phyloP scores from a whole-genome alignment of 2,888 invertebrate species.

The Polydrusus cervinus region DNA sequence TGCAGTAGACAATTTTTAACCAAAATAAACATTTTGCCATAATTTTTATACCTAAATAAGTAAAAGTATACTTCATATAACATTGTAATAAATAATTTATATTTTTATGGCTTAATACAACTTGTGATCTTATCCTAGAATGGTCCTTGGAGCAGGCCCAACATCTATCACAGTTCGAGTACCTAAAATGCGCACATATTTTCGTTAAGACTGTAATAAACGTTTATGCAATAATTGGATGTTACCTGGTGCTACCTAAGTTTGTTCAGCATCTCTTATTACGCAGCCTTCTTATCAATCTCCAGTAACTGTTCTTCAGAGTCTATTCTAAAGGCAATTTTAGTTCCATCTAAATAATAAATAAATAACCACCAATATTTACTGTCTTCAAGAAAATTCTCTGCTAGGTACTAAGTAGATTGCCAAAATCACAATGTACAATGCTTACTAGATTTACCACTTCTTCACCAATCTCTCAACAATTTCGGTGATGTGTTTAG shows the following conservation, averaged over 20 bases:
- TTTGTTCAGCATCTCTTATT: slow-evolving; percentile 93
- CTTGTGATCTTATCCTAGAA: slow-evolving; percentile 90
- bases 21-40: too few relatives aligned
- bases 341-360: slow-evolving; percentile 82
- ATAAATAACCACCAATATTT: too few relatives aligned
- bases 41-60: slow-evolving; percentile 1
- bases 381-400: too few relatives aligned
- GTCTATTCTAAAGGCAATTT: slow-evolving; percentile 89
- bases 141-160: slow-evolving; percentile 88
- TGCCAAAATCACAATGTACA: neutral
- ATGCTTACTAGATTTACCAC: slow-evolving; percentile 57
- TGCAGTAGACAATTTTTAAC: too few relatives aligned
- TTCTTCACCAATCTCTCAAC: slow-evolving; percentile 74
- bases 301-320: slow-evolving; percentile 82
- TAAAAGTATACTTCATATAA: neutral
- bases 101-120: slow-evolving; percentile 76
- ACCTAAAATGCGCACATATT: slow-evolving; percentile 34
- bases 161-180: slow-evolving; percentile 92
- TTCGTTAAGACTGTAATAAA: neutral
- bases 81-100: slow-evolving; percentile 19
- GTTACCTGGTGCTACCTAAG: slow-evolving; percentile 89
- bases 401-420: too few relatives aligned
- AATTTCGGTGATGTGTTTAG: slow-evolving; percentile 77
- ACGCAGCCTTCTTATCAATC: slow-evolving; percentile 81
- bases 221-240: neutral